Evolutionary conservation across 2,113 vertebrate species (phyloP).

Genomic region (Colistium nudipinnis): DNA sequence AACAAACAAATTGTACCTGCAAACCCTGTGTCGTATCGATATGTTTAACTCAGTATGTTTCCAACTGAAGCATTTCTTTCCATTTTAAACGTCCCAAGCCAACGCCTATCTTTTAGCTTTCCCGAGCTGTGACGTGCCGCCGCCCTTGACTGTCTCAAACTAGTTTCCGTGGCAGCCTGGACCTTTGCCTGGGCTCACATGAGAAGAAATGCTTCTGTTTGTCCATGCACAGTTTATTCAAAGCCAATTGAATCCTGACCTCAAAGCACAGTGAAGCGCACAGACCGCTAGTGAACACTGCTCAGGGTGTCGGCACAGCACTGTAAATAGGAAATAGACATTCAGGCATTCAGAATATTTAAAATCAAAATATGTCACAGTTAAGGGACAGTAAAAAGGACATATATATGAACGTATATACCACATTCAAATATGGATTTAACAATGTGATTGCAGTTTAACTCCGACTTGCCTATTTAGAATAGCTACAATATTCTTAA

Average conservation of each 20-base stretch:
- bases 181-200: not conserved
- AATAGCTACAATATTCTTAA: not conserved
- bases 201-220: not conserved
- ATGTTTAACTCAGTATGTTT: no score
- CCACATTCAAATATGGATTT: not conserved
- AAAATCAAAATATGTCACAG: not conserved
- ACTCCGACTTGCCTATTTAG: slow-evolving; percentile 3
- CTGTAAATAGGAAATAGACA: not conserved
- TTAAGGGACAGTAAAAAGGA: not conserved
- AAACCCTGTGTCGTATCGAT: no score
- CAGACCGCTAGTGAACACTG: not conserved
- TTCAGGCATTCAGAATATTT: not conserved
- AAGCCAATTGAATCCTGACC: not conserved
- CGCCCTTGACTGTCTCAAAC: not conserved
- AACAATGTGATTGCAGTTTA: not conserved
- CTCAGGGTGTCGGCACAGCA: not conserved
- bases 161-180: not conserved
- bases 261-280: not conserved
- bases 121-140: not conserved
- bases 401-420: not conserved
- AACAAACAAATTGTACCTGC: no score
- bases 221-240: not conserved
- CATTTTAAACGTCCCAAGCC: not conserved
- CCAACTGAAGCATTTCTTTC: no score
- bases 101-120: slow-evolving; percentile 7